Base-by-base conservation (phyloP, 2,113 vertebrate species). In the Lophotis ruficrista region DNA sequence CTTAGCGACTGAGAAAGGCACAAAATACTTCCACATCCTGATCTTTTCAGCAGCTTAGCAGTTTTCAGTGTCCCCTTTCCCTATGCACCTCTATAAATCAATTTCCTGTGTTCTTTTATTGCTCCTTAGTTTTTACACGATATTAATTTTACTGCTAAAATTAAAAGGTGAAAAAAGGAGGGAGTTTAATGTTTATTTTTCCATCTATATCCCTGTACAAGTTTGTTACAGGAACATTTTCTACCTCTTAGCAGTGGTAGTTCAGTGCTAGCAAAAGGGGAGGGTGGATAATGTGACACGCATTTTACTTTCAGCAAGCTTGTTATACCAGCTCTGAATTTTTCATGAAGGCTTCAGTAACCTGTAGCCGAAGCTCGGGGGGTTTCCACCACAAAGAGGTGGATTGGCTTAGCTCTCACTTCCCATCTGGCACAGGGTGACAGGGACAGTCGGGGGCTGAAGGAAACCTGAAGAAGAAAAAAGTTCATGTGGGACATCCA, bases 351-450 rank as follows among this genome's bases (percentile, higher is more conserved):
- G 98, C 98, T 98, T 98, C 95, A 89, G 98, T 99, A 98, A 98
- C 98, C 98, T 98, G 98, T 98, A 98, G 98, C 98, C 61, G 98
- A 98, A 98, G 97, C 99, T 99, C 99, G 98, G 98, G 99, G 99
- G 99, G 99, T 98, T 98, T 97, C 97, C 93, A 97, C 98, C 98
- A 99, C 99, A 99, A 99, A 99, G 99, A 98, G 97, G 98, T 98
- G 98, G 99, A 99, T 99, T 98, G 97, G 98, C 99, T 98, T 98
- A 98, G 99, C 98, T 99, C 99, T 98, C 99, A 99, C 98, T 99
- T 98, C 99, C 99, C 99, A 99, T 99, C 99, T 99, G 99, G 99
- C 99, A 98, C 98, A 97, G 98, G 98, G 98, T 98, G 98, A 98
- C 98, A 98, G 98, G 98, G 98, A 98, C 98, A 99, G 98, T 98